Evolutionary conservation across 2,888 invertebrate species (phyloP).

Genomic region (Ormia ochracea): DNA sequence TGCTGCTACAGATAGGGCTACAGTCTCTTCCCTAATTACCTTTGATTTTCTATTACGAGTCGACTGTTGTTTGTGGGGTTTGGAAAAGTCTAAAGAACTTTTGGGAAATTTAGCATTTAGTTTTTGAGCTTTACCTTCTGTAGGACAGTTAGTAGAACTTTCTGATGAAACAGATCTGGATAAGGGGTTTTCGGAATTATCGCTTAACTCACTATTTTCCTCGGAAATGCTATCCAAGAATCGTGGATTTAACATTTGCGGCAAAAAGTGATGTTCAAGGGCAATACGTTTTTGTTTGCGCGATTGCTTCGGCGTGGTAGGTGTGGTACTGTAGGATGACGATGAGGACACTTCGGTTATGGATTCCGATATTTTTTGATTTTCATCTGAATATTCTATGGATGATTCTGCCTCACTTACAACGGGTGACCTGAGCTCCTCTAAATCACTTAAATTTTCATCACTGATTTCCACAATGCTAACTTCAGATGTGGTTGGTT

Average conservation of each 20-base stretch:
- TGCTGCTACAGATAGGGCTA: conserved; percentile 80
- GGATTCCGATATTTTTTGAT: conserved; percentile 70
- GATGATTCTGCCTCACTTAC: conserved; percentile 83
- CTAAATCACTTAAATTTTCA: conserved; percentile 72
- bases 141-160: conserved; percentile 79
- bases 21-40: conserved; percentile 72
- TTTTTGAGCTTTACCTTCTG: conserved; percentile 72
- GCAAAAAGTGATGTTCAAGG: conserved; percentile 79
- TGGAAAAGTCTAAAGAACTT: conserved; percentile 74
- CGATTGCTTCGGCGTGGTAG: conserved; percentile 70
- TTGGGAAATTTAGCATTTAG: conserved; percentile 76
- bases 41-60: conserved; percentile 6
- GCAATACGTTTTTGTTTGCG: conserved; percentile 79
- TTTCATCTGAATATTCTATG: conserved; percentile 66
- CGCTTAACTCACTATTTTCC: conserved; percentile 82
- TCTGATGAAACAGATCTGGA: conserved; percentile 73
- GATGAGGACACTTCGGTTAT: conserved; percentile 64
- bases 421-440: conserved; percentile 78
- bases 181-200: conserved; percentile 66
- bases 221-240: conserved; percentile 87
- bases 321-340: not conserved
- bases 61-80: conserved; percentile 62
- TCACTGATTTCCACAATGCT: conserved; percentile 76
- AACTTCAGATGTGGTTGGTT: conserved; percentile 55
- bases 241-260: conserved; percentile 81